A percentile compares a stretch with the other conserved stretches of the same genome.
Evolutionary conservation across 2,113 vertebrate genomes (phyloP).

Genomic region (Malurus elegans): DNA sequence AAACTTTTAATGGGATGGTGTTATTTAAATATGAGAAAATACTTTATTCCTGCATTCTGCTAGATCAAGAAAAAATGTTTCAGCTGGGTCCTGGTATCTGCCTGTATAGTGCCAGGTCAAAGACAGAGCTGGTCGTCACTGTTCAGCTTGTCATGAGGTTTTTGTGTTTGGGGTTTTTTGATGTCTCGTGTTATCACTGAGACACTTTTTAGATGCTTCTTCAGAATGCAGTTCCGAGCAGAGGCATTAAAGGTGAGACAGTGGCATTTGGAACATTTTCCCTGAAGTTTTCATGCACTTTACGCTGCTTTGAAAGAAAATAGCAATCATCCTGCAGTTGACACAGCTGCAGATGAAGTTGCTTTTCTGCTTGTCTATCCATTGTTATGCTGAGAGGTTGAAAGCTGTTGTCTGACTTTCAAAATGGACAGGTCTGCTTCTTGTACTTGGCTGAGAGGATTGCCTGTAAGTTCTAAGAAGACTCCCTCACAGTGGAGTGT

Average conservation of each 20-base stretch:
- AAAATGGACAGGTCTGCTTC: neutral
- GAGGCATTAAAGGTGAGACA: neutral
- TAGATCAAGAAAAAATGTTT: neutral
- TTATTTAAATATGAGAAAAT: neutral
- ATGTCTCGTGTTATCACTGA: neutral
- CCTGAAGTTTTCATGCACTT: neutral
- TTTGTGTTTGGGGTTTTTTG: neutral
- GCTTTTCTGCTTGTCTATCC: fast-evolving
- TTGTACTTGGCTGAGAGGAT: neutral
- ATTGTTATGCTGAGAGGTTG: neutral
- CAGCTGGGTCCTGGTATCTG: neutral
- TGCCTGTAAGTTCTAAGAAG: neutral
- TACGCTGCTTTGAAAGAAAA: neutral
- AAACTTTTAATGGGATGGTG: neutral
- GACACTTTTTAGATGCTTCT: neutral
- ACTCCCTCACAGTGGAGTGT: neutral
- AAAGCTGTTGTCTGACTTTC: neutral
- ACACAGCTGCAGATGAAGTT: neutral
- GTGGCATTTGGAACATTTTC: neutral
- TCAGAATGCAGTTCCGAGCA: neutral
- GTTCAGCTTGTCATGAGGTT: neutral
- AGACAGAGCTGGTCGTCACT: neutral
- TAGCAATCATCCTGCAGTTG: fast-evolving
- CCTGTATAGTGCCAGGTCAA: neutral
- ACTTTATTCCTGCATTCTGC: neutral